A percentile compares a stretch with the other conserved stretches of the same genome.
phyloP scores from a whole-genome alignment of 2,113 vertebrate species.

The Axis porcinus region DNA sequence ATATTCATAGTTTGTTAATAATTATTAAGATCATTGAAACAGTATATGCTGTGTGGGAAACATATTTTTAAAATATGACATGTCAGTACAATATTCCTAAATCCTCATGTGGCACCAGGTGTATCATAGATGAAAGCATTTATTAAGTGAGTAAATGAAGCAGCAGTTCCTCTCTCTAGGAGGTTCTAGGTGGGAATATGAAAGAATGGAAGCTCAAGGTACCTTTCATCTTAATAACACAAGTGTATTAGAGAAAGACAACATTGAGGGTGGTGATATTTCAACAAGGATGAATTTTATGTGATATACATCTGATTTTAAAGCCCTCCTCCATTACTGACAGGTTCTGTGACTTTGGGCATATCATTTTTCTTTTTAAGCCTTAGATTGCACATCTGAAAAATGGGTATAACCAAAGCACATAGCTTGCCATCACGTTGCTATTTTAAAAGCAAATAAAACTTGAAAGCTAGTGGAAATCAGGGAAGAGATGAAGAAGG shows the following conservation, averaged over 20 bases:
- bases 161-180: not conserved
- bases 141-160: not conserved
- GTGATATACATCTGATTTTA: not conserved
- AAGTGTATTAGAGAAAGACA: not conserved
- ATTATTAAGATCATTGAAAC: not conserved
- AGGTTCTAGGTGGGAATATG: not conserved
- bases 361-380: not conserved
- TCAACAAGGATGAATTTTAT: not conserved
- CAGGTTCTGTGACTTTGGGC: not conserved
- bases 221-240: not conserved
- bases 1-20: not conserved
- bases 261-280: not conserved
- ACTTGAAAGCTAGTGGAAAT: not conserved
- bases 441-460: not conserved
- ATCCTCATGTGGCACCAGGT: not conserved
- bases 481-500: not conserved
- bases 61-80: not conserved
- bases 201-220: not conserved
- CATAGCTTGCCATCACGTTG: not conserved
- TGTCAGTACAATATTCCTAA: not conserved
- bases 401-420: not conserved
- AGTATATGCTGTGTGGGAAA: not conserved
- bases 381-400: not conserved
- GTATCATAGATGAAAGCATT: not conserved
- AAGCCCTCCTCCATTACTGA: not conserved